phyloP scores from a whole-genome alignment of 2,797 vertebrate species.

The Gymnothorax javanicus region DNA sequence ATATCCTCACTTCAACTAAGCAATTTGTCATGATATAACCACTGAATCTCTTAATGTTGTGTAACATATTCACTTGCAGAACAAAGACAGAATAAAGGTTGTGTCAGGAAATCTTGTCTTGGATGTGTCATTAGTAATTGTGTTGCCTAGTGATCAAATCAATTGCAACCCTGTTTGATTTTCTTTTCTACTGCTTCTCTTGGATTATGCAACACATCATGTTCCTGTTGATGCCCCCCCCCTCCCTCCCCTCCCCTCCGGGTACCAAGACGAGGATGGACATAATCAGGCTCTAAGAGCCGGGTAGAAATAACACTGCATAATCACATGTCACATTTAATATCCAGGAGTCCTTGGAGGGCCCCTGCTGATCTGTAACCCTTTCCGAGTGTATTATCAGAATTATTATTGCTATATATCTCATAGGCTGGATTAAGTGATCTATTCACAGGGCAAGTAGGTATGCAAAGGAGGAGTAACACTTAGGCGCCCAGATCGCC shows the following conservation, averaged over 20 bases:
- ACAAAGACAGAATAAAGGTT: constrained; percentile 71
- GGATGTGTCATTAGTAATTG: constrained; percentile 16
- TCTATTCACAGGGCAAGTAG: no score
- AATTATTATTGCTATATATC: no score
- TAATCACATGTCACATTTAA: constrained; percentile 64
- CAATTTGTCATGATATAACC: constrained; percentile 57
- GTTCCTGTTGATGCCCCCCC: constrained; percentile 54
- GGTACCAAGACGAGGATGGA: constrained; percentile 58
- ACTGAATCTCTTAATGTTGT: constrained; percentile 54
- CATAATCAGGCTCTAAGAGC: constrained; percentile 45
- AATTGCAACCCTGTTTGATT: constrained; percentile 53
- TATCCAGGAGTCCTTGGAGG: constrained; percentile 30
- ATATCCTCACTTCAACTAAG: constrained; percentile 52
- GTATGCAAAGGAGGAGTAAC: no score
- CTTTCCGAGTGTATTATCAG: background rate
- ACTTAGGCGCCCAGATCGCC: no score
- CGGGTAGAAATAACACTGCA: constrained; percentile 55
- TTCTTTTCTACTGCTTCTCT: constrained; percentile 31
- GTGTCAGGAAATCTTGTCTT: constrained; percentile 48
- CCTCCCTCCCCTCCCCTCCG: constrained; percentile 55
- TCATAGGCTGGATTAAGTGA: no score
- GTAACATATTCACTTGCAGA: constrained; percentile 59
- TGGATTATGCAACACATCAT: constrained; percentile 67
- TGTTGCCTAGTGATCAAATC: constrained; percentile 57
- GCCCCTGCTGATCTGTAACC: background rate